Evolutionary conservation across 1,140 invertebrate species (phyloP).

Genomic region (Spodoptera litura): DNA sequence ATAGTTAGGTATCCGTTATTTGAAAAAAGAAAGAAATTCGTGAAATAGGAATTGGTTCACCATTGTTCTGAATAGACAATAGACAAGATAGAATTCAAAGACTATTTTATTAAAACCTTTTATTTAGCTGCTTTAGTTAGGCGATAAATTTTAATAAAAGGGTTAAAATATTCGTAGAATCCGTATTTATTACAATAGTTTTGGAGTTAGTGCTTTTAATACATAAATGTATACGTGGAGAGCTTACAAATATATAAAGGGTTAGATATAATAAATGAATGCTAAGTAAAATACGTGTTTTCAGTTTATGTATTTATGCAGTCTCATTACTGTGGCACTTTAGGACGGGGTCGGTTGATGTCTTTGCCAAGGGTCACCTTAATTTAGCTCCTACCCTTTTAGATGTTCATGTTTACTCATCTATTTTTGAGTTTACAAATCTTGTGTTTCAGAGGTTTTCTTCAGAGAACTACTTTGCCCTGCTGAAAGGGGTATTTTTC

Average conservation of each 20-base stretch:
- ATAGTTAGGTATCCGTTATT: too few species aligned
- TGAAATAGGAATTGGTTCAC: too few species aligned
- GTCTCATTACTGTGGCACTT: slow-evolving; percentile 34
- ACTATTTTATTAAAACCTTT: too few species aligned
- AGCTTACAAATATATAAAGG: slow-evolving; percentile 2
- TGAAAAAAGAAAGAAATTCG: too few species aligned
- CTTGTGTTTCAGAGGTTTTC: not conserved
- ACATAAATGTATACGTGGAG: slow-evolving; percentile 3
- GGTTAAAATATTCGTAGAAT: too few species aligned
- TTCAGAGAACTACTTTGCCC: too few species aligned
- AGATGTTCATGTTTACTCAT: slow-evolving; percentile 29
- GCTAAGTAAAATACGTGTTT: slow-evolving; percentile 12
- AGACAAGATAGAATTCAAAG: too few species aligned
- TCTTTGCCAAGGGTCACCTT: slow-evolving; percentile 31
- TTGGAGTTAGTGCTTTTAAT: not conserved
- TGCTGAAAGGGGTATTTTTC: too few species aligned
- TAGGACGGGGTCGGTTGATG: not conserved
- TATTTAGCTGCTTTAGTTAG: too few species aligned
- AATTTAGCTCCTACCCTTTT: slow-evolving; percentile 37
- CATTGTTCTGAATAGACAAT: too few species aligned
- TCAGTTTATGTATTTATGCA: slow-evolving; percentile 37
- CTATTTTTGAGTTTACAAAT: slow-evolving; percentile 26
- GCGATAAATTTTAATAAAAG: too few species aligned
- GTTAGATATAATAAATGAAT: slow-evolving; percentile 20
- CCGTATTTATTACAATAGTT: not conserved